Evolutionary conservation across 2,113 vertebrate genomes (phyloP).

Genomic region (Todiramphus saurophagus): DNA sequence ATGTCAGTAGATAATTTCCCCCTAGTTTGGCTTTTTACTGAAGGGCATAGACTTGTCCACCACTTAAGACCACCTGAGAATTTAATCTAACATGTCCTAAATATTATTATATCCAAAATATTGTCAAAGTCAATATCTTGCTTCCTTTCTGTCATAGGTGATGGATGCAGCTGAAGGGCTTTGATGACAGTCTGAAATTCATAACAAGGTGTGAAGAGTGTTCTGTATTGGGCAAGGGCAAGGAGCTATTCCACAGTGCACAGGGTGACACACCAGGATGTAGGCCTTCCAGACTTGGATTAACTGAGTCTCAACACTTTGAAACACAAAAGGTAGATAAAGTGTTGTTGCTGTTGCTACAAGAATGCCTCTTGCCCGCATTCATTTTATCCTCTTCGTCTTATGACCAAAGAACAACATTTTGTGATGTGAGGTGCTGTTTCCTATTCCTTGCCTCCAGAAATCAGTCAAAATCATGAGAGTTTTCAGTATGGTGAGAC

Average conservation of each 20-base stretch:
- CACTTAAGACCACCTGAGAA: not conserved
- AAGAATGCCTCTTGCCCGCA: not conserved
- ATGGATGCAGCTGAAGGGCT: not conserved
- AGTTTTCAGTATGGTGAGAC: not conserved
- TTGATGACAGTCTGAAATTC: not conserved
- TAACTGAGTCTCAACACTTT: not conserved
- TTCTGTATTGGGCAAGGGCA: not conserved
- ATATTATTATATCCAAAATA: not conserved
- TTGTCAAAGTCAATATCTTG: not conserved
- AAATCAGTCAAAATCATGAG: not conserved
- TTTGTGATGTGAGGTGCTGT: not conserved
- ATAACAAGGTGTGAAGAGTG: not conserved
- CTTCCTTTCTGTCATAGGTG: not conserved
- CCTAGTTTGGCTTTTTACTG: not conserved
- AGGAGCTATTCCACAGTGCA: not conserved
- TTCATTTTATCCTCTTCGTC: not conserved
- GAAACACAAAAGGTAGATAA: not conserved
- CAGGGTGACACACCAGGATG: not conserved
- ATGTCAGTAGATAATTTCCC: not conserved
- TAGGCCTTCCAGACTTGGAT: not conserved
- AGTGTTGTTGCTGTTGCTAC: not conserved
- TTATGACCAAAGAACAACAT: not conserved
- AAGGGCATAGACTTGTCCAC: not conserved
- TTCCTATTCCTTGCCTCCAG: not conserved
- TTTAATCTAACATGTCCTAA: not conserved